Percentiles rank a stretch among this genome's conserved stretches.
Evolutionary conservation across 2,797 vertebrate species (phyloP).

Genomic region (Crocidura indochinensis): DNA sequence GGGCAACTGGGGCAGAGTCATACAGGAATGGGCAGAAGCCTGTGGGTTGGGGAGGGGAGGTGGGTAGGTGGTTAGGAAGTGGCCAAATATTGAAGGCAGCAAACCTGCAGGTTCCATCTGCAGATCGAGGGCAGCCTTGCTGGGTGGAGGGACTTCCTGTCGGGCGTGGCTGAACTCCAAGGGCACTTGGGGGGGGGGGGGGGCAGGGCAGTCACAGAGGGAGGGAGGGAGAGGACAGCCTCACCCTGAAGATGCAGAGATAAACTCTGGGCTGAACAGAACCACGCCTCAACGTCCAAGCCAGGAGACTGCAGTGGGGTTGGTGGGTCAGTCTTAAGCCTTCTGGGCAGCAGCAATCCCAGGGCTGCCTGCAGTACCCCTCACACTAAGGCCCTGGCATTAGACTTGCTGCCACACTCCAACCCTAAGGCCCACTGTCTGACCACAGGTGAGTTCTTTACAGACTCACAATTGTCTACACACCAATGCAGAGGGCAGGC

Average conservation of each 20-base stretch:
- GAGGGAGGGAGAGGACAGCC: background rate
- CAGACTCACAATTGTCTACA: background rate
- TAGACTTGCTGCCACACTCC: background rate
- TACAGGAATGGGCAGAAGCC: background rate
- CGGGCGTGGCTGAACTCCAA: conserved; percentile 11
- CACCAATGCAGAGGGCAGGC: background rate
- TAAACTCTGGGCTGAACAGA: conserved; percentile 9
- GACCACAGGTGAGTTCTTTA: background rate
- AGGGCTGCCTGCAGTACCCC: too few species aligned
- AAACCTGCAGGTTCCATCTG: background rate
- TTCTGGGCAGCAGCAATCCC: background rate
- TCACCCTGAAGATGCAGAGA: conserved; percentile 33
- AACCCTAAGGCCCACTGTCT: background rate
- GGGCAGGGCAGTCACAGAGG: too few species aligned
- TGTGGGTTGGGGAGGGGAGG: too few species aligned
- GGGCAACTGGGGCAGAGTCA: background rate
- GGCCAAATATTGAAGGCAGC: background rate
- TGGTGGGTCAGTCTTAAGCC: background rate
- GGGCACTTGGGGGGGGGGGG: background rate
- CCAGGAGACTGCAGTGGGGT: background rate
- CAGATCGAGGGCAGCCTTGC: too few species aligned
- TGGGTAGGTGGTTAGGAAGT: background rate
- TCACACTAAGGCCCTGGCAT: too few species aligned
- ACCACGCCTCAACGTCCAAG: background rate
- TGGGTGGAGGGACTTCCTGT: conserved; percentile 62